Base-by-base conservation (phyloP, 2,113 vertebrate genomes). In the Polypterus bichir region DNA sequence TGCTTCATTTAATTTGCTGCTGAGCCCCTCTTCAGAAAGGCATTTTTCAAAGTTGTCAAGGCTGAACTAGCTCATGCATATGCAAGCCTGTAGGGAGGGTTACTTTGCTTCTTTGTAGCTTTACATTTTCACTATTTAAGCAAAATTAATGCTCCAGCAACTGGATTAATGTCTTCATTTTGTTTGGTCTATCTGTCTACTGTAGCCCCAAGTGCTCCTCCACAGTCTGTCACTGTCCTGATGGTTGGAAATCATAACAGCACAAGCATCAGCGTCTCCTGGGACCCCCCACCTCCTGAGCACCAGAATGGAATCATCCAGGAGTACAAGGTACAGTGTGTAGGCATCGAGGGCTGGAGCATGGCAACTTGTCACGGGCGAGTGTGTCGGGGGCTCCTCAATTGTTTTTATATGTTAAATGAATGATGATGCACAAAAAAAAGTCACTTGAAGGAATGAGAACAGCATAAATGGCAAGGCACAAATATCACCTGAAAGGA, bases 261-360 rank as follows among this genome's bases (percentile, higher is more conserved):
- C 76, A 97, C 94, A 9, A 97, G 95, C 61, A 98, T 99, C 68
- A 98, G 94, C 79, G 91, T 99, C 77, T 98, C 96, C 65, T 98
- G 96, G 95, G 96, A 99, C 68, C 94, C 95, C 6, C 95, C 96
- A 59, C 92, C 94, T 52, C 77, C 86, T 1, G 94, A 99, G 73
- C 91, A 97, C 73, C 96, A 99, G 78, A 99, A 99, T 47, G 95
- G 96, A 77, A 88, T 98, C 68, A 94, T 99, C 75, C 96, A 97
- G 74, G 96, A 99, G 71, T 99, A 99, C 71, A 97, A 92, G 94
- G 96, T 97, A 74, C 47, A 27, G 27, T 27, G 27, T 64, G 59
- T 44, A 0, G 0, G 4, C 11, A 3, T 45, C 6, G 57, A 57
- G 3, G 49, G 57, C 27, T 27, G 27, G 48, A 6, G 61, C n/a